phyloP scores from a whole-genome alignment of 2,888 invertebrate species.

The Platycheirus rosarum region DNA sequence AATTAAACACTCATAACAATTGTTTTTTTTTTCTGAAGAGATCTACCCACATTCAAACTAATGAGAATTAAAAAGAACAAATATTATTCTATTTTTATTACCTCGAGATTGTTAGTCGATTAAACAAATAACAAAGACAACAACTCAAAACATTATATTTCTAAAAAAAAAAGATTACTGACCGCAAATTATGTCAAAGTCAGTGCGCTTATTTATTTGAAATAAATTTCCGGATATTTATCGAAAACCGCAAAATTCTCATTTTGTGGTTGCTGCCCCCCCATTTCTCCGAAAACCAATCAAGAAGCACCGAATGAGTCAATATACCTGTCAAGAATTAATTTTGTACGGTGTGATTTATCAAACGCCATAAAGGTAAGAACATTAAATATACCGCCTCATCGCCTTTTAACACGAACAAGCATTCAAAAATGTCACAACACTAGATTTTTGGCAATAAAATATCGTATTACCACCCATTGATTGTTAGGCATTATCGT shows the following conservation, averaged over 20 bases:
- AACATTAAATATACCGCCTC: constrained; percentile 50
- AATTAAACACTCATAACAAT: no score
- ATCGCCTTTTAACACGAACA: constrained; percentile 45
- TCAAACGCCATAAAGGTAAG: constrained; percentile 50
- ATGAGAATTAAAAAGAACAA: no score
- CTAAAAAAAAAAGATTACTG: not conserved
- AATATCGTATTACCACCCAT: constrained; percentile 52
- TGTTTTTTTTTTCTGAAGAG: no score
- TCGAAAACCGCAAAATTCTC: constrained; percentile 29
- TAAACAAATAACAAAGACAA: no score
- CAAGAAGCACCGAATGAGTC: constrained; percentile 48
- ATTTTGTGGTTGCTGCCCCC: constrained; percentile 2
- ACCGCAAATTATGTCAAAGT: constrained; percentile 25
- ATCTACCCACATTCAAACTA: no score
- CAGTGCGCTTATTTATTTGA: constrained; percentile 9
- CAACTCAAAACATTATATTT: not conserved
- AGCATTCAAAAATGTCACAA: constrained; percentile 56
- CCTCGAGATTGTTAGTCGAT: no score
- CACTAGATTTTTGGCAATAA: constrained; percentile 58
- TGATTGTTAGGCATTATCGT: constrained; percentile 20
- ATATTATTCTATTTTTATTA: no score
- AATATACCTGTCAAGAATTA: constrained; percentile 58
- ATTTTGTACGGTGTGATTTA: constrained; percentile 65
- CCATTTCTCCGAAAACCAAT: constrained; percentile 12
- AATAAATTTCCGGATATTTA: not conserved